These are phyloP conservation scores for Drosophila hamatofila DNA, from an alignment of 2,888 invertebrate genomes.

Conservation along the genomic window DNA sequence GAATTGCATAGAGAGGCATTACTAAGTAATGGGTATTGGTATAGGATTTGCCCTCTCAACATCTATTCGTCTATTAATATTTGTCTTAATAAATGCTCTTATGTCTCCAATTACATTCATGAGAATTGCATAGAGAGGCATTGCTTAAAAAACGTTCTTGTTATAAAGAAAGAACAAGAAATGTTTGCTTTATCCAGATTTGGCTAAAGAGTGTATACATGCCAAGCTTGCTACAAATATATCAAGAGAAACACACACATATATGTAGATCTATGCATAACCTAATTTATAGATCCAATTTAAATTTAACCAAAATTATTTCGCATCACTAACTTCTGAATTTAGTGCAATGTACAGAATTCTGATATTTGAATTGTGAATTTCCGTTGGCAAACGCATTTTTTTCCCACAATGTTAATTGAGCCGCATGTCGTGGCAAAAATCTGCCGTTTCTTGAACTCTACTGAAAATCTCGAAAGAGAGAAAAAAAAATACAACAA, in stretches of 20 bases:
- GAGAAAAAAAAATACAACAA: background rate
- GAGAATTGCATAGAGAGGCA: conserved; percentile 6
- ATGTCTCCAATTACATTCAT: too few relatives aligned
- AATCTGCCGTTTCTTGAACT: conserved; percentile 60
- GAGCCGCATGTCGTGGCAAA: conserved; percentile 37
- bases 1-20: conserved; percentile 3
- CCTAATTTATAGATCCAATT: background rate
- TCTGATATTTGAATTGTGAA: conserved; percentile 14
- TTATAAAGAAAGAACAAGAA: background rate
- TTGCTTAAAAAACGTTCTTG: background rate
- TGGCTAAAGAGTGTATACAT: background rate
- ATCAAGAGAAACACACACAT: background rate
- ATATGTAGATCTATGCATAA: background rate
- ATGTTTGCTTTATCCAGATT: background rate
- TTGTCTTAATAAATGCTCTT: too few relatives aligned
- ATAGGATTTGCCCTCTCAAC: too few relatives aligned
- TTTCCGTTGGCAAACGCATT: conserved; percentile 22
- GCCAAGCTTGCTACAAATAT: background rate
- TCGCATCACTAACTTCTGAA: background rate
- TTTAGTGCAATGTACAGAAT: background rate
- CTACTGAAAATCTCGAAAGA: background rate
- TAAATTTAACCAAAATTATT: background rate
- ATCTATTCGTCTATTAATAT: too few relatives aligned
- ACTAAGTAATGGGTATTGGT: too few relatives aligned
- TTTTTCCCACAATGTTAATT: conserved; percentile 61